Evolutionary conservation across 2,797 vertebrate species (phyloP).

Genomic region (Sarcophilus harrisii): DNA sequence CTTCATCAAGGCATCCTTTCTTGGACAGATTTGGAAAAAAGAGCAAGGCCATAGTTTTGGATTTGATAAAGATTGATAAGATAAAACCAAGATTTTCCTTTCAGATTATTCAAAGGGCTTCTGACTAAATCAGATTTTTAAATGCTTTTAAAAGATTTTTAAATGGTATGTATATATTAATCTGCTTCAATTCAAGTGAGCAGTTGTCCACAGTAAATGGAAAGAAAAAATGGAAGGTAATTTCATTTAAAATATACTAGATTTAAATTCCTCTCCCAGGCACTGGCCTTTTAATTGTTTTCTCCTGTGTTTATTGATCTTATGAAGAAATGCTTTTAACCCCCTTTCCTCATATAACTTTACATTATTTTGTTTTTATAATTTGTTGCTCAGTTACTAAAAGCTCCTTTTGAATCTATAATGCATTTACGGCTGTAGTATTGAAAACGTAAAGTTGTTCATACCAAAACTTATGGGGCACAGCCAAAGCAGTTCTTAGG

Average conservation of each 20-base stretch:
- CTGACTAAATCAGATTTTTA: background rate
- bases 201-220: too few relatives aligned
- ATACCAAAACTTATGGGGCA: background rate
- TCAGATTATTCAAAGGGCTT: background rate
- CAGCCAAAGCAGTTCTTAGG: too few relatives aligned
- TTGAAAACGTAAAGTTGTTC: background rate
- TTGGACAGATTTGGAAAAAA: background rate
- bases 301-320: conserved; percentile 34
- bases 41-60: background rate
- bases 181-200: background rate
- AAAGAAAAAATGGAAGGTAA: conserved; percentile 1
- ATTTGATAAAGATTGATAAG: background rate
- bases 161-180: background rate
- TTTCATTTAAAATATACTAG: conserved; percentile 53
- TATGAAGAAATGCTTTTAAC: conserved; percentile 18
- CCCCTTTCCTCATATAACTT: conserved; percentile 30
- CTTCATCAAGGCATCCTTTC: background rate
- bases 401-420: conserved; percentile 31
- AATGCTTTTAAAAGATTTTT: background rate
- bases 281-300: conserved; percentile 26
- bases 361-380: conserved; percentile 31
- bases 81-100: background rate
- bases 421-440: conserved; percentile 29
- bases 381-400: background rate
- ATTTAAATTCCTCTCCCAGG: conserved; percentile 37